Base-by-base conservation (phyloP, 2,888 invertebrate species). In the Metellina segmentata region DNA sequence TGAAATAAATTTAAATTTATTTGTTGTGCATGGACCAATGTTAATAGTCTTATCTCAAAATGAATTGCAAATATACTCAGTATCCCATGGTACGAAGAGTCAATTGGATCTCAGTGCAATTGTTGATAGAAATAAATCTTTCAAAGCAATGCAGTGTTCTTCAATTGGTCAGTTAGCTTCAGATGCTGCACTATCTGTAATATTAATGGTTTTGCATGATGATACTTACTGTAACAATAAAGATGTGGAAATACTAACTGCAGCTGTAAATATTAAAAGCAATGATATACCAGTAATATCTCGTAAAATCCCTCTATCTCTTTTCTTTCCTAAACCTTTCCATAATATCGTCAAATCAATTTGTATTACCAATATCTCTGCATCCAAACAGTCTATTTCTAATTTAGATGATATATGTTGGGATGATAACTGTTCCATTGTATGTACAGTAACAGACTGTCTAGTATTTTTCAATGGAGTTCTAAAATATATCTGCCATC, bases 1-100 rank as follows among this genome's bases (percentile, higher is more conserved):
- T 7, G 20, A 70, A 49, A 34, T 48, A n/a, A 81, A 75, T 16
- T 19, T 9, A 0, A 88, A 88, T 74, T 53, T 88, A 51, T 88
- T 88, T 49, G 9, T 88, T 7, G 49, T 81, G 51, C 49, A 88
- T 74, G 81, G 88, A 8, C 88, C 88, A 19, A 69, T 49, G 20
- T 13, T 87, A 5, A 9, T 81, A 34, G 52, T 53, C 49, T 88
- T 75, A 19, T 77, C 49, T 9, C 0, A 52, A 13, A 16, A 78
- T 69, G 69, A 75, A 19, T 4, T 81, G 34, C 6, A 61, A 11
- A 53, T 85, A 8, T 75, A 75, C 16, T 61, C 75, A 53, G 34
- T 88, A 34, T 61, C 61, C 5, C 48, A 81, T 20, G 74, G 69
- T 19, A 49, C 49, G 7, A 69, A 61, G 6, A 19, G 61, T 8